Percentiles rank a stretch among this genome's conserved stretches.
These are phyloP conservation scores for Calycopis cecrops DNA, from an alignment of 1,140 invertebrate genomes.

Conservation along the genomic window DNA sequence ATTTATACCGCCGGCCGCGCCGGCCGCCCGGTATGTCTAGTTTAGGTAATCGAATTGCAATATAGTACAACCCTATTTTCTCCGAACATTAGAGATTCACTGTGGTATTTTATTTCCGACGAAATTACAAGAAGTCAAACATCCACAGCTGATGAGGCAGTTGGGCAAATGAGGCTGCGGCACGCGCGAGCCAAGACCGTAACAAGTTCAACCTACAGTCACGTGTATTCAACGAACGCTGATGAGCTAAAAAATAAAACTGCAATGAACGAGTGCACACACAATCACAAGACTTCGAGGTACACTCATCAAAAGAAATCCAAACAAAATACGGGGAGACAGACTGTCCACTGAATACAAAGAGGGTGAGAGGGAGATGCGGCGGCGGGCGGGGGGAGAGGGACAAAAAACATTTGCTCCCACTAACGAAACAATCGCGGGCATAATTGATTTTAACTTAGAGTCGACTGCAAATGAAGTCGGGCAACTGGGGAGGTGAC, in stretches of 20 bases:
- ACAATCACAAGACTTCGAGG: constrained; percentile 39
- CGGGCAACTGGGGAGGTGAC: constrained; percentile 21
- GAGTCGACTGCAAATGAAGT: constrained; percentile 50
- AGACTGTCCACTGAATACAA: constrained; percentile 30
- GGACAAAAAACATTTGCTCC: constrained; percentile 47
- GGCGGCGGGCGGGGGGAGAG: constrained; percentile 17
- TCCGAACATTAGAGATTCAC: too few relatives aligned
- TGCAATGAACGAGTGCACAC: constrained; percentile 46
- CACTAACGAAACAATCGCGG: constrained; percentile 60
- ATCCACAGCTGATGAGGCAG: background rate
- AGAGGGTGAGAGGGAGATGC: constrained; percentile 23
- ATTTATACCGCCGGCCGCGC: too few relatives aligned
- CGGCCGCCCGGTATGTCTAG: too few relatives aligned
- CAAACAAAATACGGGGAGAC: constrained; percentile 29
- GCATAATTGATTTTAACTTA: constrained; percentile 64
- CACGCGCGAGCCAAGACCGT: background rate
- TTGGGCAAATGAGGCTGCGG: background rate
- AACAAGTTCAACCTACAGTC: constrained; percentile 15
- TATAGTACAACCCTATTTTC: too few relatives aligned
- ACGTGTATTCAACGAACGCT: constrained; percentile 22
- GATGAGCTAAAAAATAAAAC: constrained; percentile 33
- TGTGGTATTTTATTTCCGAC: too few relatives aligned
- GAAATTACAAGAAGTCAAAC: background rate
- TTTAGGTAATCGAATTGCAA: too few relatives aligned
- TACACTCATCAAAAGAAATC: constrained; percentile 36